phyloP scores from a whole-genome alignment of 2,113 vertebrate genomes.

The Rhombomys opimus region DNA sequence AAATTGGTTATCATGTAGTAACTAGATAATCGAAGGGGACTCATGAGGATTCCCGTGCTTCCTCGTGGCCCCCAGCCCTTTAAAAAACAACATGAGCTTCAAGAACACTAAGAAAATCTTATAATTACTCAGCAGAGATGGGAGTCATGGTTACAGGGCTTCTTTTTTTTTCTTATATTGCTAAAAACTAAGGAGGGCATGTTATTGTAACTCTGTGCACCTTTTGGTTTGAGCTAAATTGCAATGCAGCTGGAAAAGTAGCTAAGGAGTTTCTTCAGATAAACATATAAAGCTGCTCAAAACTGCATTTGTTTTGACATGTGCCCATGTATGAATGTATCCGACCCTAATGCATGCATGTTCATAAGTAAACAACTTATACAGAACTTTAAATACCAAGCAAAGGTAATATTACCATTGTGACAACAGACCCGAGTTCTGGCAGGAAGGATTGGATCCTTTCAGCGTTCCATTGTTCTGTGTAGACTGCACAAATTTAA shows the following conservation, averaged over 20 bases:
- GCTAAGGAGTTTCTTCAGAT: slow-evolving; percentile 17
- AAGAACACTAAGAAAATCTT: not conserved
- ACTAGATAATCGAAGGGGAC: not conserved
- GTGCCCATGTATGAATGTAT: not conserved
- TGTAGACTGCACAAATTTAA: slow-evolving; percentile 97
- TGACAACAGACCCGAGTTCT: slow-evolving; percentile 93
- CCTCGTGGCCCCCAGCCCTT: not conserved
- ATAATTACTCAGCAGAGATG: not conserved
- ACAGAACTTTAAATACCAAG: slow-evolving; percentile 6
- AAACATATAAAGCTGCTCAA: not conserved
- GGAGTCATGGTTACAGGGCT: not conserved
- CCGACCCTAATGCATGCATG: too few relatives aligned
- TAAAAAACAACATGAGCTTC: not conserved
- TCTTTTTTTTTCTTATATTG: not conserved
- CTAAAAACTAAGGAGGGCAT: slow-evolving; percentile 26
- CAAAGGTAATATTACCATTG: slow-evolving; percentile 92
- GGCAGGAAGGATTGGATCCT: slow-evolving; percentile 93
- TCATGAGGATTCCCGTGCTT: not conserved
- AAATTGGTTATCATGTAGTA: not conserved
- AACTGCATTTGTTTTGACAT: slow-evolving; percentile 24
- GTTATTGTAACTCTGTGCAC: slow-evolving; percentile 28
- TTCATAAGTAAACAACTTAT: not conserved
- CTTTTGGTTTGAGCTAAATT: slow-evolving; percentile 24
- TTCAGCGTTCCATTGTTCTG: slow-evolving; percentile 98
- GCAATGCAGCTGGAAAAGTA: not conserved